Percentiles rank a stretch among this genome's conserved stretches.
phyloP scores from a whole-genome alignment of 2,797 vertebrate genomes.

The Cottoperca gobio region DNA sequence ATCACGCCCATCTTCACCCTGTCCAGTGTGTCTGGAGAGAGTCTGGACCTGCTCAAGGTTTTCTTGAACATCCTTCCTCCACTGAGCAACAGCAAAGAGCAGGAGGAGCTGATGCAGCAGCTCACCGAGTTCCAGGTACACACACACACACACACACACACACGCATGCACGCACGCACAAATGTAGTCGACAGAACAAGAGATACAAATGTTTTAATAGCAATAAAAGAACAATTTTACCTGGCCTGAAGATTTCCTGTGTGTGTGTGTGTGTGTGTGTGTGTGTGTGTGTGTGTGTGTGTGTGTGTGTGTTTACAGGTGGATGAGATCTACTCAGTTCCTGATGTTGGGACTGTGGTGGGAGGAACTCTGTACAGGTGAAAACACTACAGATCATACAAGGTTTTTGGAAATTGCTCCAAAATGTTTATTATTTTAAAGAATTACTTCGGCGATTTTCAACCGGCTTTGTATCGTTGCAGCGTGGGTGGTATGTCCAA shows the following conservation, averaged over 20 bases:
- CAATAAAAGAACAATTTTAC: too few relatives aligned
- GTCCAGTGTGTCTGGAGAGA: constrained; percentile 94
- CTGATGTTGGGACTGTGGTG: constrained; percentile 97
- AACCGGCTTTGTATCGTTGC: too few relatives aligned
- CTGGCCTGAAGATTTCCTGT: too few relatives aligned
- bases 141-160: constrained; percentile 18
- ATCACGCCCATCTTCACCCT: constrained; percentile 96
- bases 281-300: not conserved
- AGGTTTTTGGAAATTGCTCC: too few relatives aligned
- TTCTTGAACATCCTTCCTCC: constrained; percentile 97
- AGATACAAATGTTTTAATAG: too few relatives aligned
- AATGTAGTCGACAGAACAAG: too few relatives aligned
- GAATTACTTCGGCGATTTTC: too few relatives aligned
- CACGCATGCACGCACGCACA: constrained; percentile 15
- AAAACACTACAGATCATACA: constrained; percentile 39
- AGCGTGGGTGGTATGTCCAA: too few relatives aligned
- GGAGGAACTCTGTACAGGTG: constrained; percentile 97
- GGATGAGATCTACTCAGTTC: constrained; percentile 98
- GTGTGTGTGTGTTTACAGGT: constrained; percentile 83
- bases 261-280: not conserved
- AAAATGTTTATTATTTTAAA: too few relatives aligned
- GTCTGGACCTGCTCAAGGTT: constrained; percentile 93
- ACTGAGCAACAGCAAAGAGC: constrained; percentile 96
- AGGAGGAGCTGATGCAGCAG: constrained; percentile 98
- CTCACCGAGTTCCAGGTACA: constrained; percentile 95